phyloP scores from a whole-genome alignment of 2,113 vertebrate species.

The Corydoras maculifer region DNA sequence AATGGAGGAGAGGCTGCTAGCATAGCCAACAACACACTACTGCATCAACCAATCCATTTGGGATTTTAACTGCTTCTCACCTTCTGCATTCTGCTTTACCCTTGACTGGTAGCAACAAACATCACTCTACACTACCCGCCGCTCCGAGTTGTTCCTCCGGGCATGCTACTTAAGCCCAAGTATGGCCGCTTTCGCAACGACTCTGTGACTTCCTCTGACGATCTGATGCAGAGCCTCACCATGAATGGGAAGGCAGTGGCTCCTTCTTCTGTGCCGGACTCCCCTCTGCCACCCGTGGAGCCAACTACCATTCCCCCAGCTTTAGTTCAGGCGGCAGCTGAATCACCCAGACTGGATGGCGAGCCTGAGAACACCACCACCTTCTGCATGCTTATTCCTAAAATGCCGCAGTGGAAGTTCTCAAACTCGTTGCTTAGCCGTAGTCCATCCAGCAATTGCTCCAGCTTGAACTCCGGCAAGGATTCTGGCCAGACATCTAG shows the following conservation, averaged over 20 bases:
- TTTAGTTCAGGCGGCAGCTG: constrained; percentile 62
- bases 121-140: constrained; percentile 32
- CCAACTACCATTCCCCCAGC: constrained; percentile 50
- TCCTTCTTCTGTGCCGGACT: constrained; percentile 56
- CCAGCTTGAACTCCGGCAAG: constrained; percentile 70
- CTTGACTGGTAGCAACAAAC: constrained; percentile 18
- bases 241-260: constrained; percentile 76
- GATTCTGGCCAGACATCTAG: constrained; percentile 59
- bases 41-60: constrained; percentile 40
- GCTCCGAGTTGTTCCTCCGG: constrained; percentile 64
- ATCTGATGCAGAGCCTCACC: constrained; percentile 73
- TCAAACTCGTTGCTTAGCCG: constrained; percentile 80
- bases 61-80: too few relatives aligned
- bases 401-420: constrained; percentile 91
- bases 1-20: constrained; percentile 45
- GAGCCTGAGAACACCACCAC: constrained; percentile 83
- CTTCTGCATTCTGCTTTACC: constrained; percentile 31
- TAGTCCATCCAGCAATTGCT: constrained; percentile 70
- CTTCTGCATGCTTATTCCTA: constrained; percentile 88
- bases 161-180: constrained; percentile 84
- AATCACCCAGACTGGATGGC: constrained; percentile 66
- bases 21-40: constrained; percentile 49
- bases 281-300: constrained; percentile 64
- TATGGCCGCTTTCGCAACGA: constrained; percentile 83
- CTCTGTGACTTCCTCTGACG: constrained; percentile 76